Conservation (phyloP, 2,888 invertebrate genomes). For the Asteroscopus sphinx region DNA sequence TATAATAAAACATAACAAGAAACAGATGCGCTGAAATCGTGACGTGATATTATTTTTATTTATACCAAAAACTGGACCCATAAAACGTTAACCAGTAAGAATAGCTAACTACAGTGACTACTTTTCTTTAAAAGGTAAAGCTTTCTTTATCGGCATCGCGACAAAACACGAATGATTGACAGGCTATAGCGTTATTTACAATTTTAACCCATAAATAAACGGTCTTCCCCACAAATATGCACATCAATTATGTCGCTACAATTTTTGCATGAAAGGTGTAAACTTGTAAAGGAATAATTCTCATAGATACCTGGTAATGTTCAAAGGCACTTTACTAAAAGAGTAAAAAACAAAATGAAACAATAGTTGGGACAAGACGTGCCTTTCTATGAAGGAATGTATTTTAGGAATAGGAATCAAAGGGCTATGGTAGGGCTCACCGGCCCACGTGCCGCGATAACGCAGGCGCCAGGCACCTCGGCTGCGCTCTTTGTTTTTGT, state of each 20-base stretch:
- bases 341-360: conserved; percentile 26
- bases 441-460: conserved; percentile 82
- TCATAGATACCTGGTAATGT: conserved; percentile 12
- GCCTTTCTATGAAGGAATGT: conserved; percentile 70
- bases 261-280: conserved; percentile 56
- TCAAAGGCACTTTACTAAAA: conserved; percentile 20
- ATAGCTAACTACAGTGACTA: conserved; percentile 62
- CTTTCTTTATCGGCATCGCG: conserved; percentile 76
- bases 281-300: conserved; percentile 45
- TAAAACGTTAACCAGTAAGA: conserved; percentile 55
- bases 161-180: conserved; percentile 84
- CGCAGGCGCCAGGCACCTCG: conserved; percentile 77
- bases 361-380: conserved; percentile 49
- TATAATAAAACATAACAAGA: conserved; percentile 34
- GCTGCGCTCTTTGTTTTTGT: conserved; percentile 61
- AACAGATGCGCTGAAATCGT: conserved; percentile 49
- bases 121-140: conserved; percentile 70
- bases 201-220: conserved; percentile 74
- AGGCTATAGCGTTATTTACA: conserved; percentile 71
- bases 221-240: conserved; percentile 66
- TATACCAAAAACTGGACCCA: conserved; percentile 60
- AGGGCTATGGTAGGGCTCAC: conserved; percentile 73
- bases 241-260: conserved; percentile 64
- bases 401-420: conserved; percentile 76
- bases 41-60: conserved; percentile 51